Conservation (phyloP, 23 tunicate genomes). For the Ciona savignyi region DNA sequence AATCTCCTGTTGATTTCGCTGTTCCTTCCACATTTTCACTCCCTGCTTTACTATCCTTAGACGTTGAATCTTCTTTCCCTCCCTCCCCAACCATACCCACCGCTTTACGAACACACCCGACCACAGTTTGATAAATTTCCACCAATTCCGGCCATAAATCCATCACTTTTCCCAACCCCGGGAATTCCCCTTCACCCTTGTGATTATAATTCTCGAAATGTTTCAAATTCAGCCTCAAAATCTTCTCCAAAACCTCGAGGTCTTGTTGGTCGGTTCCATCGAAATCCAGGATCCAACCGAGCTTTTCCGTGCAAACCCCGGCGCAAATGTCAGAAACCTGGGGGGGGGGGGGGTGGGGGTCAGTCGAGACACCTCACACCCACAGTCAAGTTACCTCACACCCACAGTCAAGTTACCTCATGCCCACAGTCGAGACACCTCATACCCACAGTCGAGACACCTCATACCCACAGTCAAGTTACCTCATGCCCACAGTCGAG, state of each 20-base stretch:
- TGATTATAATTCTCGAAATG: background rate
- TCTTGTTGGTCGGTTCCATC: constrained; percentile 26
- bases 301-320: constrained; percentile 20
- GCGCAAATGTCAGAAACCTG: constrained; percentile 75
- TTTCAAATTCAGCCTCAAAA: constrained; percentile 13
- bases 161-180: background rate
- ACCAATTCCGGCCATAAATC: background rate
- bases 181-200: background rate
- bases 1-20: too few species aligned
- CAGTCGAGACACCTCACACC: too few species aligned
- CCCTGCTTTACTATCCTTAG: background rate
- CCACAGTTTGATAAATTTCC: background rate
- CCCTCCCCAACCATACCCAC: background rate
- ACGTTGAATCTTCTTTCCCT: background rate
- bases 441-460: too few species aligned
- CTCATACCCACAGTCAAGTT: too few species aligned
- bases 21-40: background rate
- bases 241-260: constrained; percentile 8
- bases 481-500: too few species aligned
- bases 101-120: background rate
- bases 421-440: too few species aligned
- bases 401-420: too few species aligned
- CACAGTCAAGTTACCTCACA: too few species aligned
- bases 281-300: constrained; percentile 45
- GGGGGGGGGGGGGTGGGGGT: too few species aligned